Base-by-base conservation (phyloP, 1,140 invertebrate species). In the Sitodiplosis mosellana region DNA sequence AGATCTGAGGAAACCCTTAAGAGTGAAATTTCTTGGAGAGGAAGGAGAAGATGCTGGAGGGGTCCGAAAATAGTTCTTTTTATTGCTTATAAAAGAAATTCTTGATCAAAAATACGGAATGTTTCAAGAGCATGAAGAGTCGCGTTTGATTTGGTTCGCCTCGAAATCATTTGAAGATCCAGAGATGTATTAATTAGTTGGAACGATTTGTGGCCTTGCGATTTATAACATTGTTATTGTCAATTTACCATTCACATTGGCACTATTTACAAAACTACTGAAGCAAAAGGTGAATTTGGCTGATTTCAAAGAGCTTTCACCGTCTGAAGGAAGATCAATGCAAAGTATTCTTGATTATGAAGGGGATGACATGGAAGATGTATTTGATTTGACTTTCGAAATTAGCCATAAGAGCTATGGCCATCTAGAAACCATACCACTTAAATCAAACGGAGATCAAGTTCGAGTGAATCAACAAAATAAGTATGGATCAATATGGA, bases 141-240 rank as follows among this genome's bases (percentile, higher is more conserved):
- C 90, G 0, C 77, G 81, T 40, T 70, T 80, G 20, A 81, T 95
- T 49, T 99, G 94, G 94, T 98, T 98, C 65, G 83, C 81, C 36
- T 82, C 86, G 55, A 71, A 78, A 50, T 75, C 81, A 0, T 81
- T 88, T 55, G 87, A 91, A 59, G 83, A 89, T 48, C 77, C 81
- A 52, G 68, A 71, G 21, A 90, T 91, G 80, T 95, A 88, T 62
- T 77, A 77, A 58, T 67, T 94, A 42, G 89, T 95, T 56, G 88
- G 85, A 70, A 68, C 87, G 14, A 72, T 94, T 42, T 96, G 90
- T 68, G 94, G 91, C 18, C 69, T 99, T 47, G 92, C 89, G 2
- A 96, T 98, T 61, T 98, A 98, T 65, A 98, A 98, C 69, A 87
- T 85, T 52, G 92, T 82, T 18, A 96, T 99, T 49, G 95, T 98